phyloP scores from a whole-genome alignment of 2,888 invertebrate genomes.

The Tipula confusa region DNA sequence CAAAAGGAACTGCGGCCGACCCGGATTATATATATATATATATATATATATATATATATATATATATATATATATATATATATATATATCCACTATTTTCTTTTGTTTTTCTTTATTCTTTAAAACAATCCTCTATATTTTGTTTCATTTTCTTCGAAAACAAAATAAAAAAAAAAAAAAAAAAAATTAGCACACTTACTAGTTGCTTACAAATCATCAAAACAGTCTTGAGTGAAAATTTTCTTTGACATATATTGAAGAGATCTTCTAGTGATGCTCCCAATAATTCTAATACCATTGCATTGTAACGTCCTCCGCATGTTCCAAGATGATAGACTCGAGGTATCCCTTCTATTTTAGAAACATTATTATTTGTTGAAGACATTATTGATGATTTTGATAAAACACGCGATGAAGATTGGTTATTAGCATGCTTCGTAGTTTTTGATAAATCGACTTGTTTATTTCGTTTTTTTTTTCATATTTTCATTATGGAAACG shows the following conservation, averaged over 20 bases:
- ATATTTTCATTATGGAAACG: neutral
- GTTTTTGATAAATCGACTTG: neutral
- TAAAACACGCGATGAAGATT: neutral
- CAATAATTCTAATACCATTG: constrained; percentile 66
- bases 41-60: no score
- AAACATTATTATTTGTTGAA: constrained; percentile 16
- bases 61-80: no score
- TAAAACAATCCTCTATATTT: constrained; percentile 8
- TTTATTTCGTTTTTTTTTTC: neutral
- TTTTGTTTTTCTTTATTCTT: neutral
- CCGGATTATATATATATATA: constrained; percentile 14
- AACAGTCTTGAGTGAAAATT: constrained; percentile 66
- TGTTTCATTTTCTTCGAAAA: neutral
- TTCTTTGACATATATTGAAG: constrained; percentile 65
- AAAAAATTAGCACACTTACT: constrained; percentile 26
- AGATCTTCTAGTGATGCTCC: constrained; percentile 69
- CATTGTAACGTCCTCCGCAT: constrained; percentile 66
- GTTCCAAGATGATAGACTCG: constrained; percentile 70
- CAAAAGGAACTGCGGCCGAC: neutral
- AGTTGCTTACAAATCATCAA: constrained; percentile 67
- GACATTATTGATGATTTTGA: constrained; percentile 29
- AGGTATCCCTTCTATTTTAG: constrained; percentile 58
- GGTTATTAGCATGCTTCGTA: neutral
- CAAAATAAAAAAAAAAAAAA: neutral
- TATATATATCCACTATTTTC: no score